Evolutionary conservation across 2,113 vertebrate species (phyloP).

Genomic region (Australoheros scitulus): DNA sequence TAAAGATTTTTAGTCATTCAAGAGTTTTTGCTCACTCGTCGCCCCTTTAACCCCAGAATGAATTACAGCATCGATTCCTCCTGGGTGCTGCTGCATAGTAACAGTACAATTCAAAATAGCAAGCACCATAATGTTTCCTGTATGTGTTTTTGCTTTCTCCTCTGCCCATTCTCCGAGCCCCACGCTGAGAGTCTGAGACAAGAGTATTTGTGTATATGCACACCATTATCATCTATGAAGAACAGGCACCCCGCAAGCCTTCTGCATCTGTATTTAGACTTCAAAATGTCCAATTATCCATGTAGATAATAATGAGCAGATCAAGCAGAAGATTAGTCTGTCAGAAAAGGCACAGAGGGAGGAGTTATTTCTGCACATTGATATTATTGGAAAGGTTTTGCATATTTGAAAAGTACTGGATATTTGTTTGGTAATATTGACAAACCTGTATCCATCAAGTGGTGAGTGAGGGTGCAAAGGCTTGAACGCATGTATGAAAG

Average conservation of each 20-base stretch:
- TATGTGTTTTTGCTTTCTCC: not conserved
- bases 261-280: slow-evolving; percentile 41
- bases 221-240: slow-evolving; percentile 23
- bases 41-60: not conserved
- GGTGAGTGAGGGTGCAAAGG: not conserved
- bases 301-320: slow-evolving; percentile 36
- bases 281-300: slow-evolving; percentile 47
- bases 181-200: not conserved
- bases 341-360: not conserved
- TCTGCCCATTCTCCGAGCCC: not conserved
- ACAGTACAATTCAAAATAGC: slow-evolving; percentile 10
- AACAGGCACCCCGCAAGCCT: slow-evolving; percentile 25
- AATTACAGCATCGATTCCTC: not conserved
- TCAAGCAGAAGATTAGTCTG: not conserved
- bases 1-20: not conserved
- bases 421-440: not conserved
- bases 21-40: not conserved
- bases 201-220: slow-evolving; percentile 14
- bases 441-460: not conserved
- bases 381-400: slow-evolving; percentile 16
- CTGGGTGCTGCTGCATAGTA: not conserved
- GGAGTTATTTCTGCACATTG: slow-evolving; percentile 10
- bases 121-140: not conserved
- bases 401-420: slow-evolving; percentile 7
- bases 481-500: not conserved